phyloP scores from a whole-genome alignment of 2,797 vertebrate species.

The Galaxias olidus region DNA sequence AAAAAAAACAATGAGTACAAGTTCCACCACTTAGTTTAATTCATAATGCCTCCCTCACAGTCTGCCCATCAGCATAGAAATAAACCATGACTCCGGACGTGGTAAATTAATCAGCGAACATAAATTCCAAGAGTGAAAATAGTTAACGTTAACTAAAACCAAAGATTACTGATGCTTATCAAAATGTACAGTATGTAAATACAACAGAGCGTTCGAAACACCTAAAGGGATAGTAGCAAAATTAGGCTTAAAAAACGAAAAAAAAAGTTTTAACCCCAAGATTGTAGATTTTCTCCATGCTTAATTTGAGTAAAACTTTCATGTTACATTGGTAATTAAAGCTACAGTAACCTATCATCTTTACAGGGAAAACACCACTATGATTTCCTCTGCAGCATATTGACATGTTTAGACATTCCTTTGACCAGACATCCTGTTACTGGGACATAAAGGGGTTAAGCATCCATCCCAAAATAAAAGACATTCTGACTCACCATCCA shows the following conservation, averaged over 20 bases:
- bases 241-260: slow-evolving; percentile 17
- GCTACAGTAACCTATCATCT: slow-evolving; percentile 32
- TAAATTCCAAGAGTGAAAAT: slow-evolving; percentile 67
- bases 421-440: slow-evolving; percentile 27
- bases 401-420: slow-evolving; percentile 11
- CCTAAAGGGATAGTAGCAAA: slow-evolving; percentile 13
- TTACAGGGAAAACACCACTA: slow-evolving; percentile 8
- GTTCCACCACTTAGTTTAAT: slow-evolving; percentile 73
- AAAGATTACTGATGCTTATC: too few species aligned
- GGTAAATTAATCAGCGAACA: too few species aligned
- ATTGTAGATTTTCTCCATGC: slow-evolving; percentile 30
- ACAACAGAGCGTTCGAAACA: slow-evolving; percentile 70
- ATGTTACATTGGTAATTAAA: slow-evolving; percentile 26
- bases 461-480: slow-evolving; percentile 15
- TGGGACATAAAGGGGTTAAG: slow-evolving; percentile 18
- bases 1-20: too few species aligned
- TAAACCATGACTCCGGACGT: slow-evolving; percentile 71
- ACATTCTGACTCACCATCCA: slow-evolving; percentile 46
- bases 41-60: slow-evolving; percentile 62
- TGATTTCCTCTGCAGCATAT: slow-evolving; percentile 46
- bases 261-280: too few species aligned
- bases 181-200: slow-evolving; percentile 41
- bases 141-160: too few species aligned
- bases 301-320: slow-evolving; percentile 33
- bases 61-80: slow-evolving; percentile 69